Base-by-base conservation (phyloP, 2,113 vertebrate genomes). In the Pongo abelii region DNA sequence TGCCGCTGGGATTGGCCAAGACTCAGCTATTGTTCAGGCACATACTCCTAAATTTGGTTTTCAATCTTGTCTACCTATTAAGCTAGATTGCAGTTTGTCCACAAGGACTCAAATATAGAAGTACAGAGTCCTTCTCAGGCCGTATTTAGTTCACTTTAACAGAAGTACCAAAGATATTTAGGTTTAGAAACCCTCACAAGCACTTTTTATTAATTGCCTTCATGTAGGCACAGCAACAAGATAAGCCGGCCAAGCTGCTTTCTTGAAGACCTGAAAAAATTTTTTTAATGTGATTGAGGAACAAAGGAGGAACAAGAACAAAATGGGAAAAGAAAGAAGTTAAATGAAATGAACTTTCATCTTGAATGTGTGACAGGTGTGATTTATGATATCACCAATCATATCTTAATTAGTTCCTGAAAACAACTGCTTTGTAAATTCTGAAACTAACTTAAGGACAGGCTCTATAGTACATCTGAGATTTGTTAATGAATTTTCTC, bases 181-280 rank as follows among this genome's bases (percentile, higher is more conserved):
- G 14, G 32, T 79, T 95, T 92, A 25, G 13, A 95, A 95, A 79
- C 18, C 23, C 46, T n/a, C 79, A 79, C 50, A 64, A 61, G 27
- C 35, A 52, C n/a, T 93, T 93, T 94, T 84, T 92, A 64, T 92
- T 48, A 70, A 14, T n/a, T 79, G 70, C 32, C 40, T 93, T 90
- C 43, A 23, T 89, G 67, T 27, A 81, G 72, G 52, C n/a, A 13
- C 16, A 85, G 11, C 52, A 30, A 40, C 30, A 32, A 75, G n/a
- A 11, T 55, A 43, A 64, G 40, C 59, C 78, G 72, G n/a, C 20
- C 35, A 86, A 67, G 27, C 35, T 67, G 52, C 13, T 70, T 89
- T 89, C 27, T 55, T 64, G 79, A 61, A 85, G 7, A 64, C 25
- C 14, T 9, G 35, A 74, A 27, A 91, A 64, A 20, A 74, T 23